Evolutionary conservation across 2,888 invertebrate genomes (phyloP).

Genomic region (Stenotaenia linearis): DNA sequence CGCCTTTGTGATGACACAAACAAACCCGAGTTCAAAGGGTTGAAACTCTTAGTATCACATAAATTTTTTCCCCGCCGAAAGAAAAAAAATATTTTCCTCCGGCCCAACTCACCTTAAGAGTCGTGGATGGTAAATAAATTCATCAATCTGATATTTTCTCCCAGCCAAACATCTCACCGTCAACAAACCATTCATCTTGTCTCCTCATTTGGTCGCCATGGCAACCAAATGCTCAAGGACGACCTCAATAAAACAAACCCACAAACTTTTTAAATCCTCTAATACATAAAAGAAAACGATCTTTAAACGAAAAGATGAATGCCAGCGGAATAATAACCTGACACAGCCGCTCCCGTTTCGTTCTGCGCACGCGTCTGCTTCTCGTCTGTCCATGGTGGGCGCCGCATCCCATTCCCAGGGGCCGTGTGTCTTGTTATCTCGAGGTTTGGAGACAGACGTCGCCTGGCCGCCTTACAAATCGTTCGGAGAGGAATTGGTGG

Average conservation of each 20-base stretch:
- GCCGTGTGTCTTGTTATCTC: slow-evolving; percentile 26
- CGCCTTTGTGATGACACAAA: not conserved
- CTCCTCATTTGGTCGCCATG: slow-evolving; percentile 2
- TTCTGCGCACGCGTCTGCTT: slow-evolving; percentile 1
- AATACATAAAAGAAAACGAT: slow-evolving; percentile 23
- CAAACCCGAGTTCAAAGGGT: slow-evolving; percentile 7
- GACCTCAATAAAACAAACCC: slow-evolving; percentile 17
- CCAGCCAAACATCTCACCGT: slow-evolving; percentile 11
- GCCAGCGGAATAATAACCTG: slow-evolving; percentile 17
- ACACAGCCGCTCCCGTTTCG: not conserved
- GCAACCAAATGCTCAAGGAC: not conserved
- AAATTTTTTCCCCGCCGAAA: not conserved
- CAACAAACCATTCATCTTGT: slow-evolving; percentile 26
- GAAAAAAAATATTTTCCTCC: not conserved
- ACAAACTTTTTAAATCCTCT: slow-evolving; percentile 15
- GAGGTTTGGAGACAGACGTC: slow-evolving; percentile 20
- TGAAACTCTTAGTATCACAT: not conserved
- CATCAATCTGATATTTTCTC: slow-evolving; percentile 22
- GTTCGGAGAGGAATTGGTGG: slow-evolving; percentile 26
- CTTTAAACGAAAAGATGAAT: slow-evolving; percentile 21
- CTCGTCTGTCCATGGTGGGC: not conserved
- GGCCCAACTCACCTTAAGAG: not conserved
- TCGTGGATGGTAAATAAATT: slow-evolving; percentile 21
- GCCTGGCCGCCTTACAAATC: slow-evolving; percentile 26
- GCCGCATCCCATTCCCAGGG: slow-evolving; percentile 18